Evolutionary conservation across 2,113 vertebrate species (phyloP).

Genomic region (Meleagris gallopavo): DNA sequence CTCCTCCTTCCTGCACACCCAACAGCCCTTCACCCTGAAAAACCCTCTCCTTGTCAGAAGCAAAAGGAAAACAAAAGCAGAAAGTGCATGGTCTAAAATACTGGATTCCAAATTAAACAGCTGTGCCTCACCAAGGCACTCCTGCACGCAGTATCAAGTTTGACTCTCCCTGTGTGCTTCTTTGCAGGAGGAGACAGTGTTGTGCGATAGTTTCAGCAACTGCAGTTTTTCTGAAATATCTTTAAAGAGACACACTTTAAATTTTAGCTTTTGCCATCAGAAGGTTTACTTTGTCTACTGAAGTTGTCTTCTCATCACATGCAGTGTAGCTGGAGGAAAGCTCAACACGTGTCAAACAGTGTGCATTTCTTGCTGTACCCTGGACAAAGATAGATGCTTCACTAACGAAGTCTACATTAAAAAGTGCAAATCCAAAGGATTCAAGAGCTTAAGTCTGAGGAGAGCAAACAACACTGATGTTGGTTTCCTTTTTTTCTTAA

Average conservation of each 20-base stretch:
- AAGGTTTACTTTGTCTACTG: neutral
- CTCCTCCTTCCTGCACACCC: neutral
- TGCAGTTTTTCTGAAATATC: neutral
- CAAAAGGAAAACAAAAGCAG: neutral
- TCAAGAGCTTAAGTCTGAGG: neutral
- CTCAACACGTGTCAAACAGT: neutral
- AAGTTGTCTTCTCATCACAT: neutral
- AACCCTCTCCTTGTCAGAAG: neutral
- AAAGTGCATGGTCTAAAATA: neutral
- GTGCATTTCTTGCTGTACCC: neutral
- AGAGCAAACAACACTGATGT: neutral
- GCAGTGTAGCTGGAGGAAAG: neutral
- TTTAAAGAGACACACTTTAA: neutral
- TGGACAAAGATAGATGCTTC: neutral
- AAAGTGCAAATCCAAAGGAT: neutral
- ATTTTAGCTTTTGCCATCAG: neutral
- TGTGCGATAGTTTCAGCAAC: neutral
- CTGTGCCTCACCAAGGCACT: neutral
- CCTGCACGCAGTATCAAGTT: neutral
- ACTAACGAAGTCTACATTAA: neutral
- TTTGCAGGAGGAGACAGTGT: neutral
- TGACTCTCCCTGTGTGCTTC: fast-evolving
- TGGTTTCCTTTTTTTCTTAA: neutral
- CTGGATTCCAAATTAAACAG: neutral
- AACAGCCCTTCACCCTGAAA: neutral